These are phyloP conservation scores for Arenaria interpres DNA, from an alignment of 2,113 vertebrate genomes.

Conservation along the genomic window DNA sequence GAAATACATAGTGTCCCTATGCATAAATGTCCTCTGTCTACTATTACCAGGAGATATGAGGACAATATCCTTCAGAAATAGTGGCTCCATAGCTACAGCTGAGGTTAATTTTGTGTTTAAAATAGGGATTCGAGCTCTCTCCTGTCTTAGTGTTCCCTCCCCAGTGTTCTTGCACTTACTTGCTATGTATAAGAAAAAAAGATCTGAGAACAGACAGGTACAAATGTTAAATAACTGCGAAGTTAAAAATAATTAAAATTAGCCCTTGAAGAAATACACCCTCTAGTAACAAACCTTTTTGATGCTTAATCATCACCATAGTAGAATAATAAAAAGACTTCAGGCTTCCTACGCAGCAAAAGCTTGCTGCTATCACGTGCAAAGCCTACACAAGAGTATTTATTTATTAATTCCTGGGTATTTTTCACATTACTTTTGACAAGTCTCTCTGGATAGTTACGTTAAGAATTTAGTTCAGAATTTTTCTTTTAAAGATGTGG, in stretches of 20 bases:
- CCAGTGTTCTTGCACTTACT: not conserved
- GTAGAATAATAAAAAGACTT: constrained; percentile 9
- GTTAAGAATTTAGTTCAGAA: not conserved
- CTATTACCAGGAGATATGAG: not conserved
- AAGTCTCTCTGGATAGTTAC: not conserved
- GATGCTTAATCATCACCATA: not conserved
- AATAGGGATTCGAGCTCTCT: not conserved
- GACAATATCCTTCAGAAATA: not conserved
- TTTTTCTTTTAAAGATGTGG: not conserved
- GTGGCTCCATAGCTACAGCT: not conserved
- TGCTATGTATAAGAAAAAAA: not conserved
- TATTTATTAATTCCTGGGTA: not conserved
- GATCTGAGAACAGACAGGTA: not conserved
- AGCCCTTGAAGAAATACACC: not conserved
- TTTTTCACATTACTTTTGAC: not conserved
- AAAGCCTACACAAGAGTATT: not conserved
- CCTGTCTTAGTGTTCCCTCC: not conserved
- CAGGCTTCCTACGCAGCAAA: not conserved
- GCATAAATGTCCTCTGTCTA: not conserved
- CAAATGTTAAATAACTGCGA: not conserved
- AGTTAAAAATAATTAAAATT: constrained; percentile 10
- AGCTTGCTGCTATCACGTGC: not conserved
- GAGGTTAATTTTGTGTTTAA: not conserved
- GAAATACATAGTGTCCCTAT: not conserved
- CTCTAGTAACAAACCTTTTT: not conserved